These are phyloP conservation scores for Sardina pilchardus DNA, from an alignment of 2,113 vertebrate genomes.

Conservation along the genomic window DNA sequence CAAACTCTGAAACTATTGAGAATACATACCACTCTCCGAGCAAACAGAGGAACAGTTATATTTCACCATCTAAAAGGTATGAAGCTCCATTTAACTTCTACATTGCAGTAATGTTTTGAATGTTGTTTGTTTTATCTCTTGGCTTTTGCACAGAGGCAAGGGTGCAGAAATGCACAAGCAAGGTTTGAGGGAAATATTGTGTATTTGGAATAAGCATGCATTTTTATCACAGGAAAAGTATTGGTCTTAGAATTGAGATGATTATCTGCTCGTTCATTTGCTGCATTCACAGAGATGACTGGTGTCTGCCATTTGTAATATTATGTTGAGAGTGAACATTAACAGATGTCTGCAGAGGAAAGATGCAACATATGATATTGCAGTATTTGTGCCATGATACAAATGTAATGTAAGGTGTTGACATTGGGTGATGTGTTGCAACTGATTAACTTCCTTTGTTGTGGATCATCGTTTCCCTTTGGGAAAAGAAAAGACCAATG, in stretches of 20 bases:
- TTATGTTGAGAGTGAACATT: neutral
- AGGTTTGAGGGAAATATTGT: neutral
- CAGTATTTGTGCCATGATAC: neutral
- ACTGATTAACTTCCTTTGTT: too few relatives aligned
- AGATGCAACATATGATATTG: neutral
- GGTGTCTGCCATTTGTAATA: neutral
- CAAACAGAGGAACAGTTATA: constrained; percentile 53
- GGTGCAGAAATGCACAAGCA: neutral
- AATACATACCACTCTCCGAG: constrained; percentile 71
- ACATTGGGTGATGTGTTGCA: too few relatives aligned
- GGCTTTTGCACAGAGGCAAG: neutral
- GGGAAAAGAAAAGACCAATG: neutral
- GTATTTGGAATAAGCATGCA: neutral
- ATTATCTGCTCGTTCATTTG: too few relatives aligned
- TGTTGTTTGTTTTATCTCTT: neutral
- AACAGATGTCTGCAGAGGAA: neutral
- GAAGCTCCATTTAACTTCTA: neutral
- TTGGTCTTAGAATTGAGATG: neutral
- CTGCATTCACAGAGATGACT: neutral
- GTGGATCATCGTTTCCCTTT: too few relatives aligned
- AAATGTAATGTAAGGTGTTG: too few relatives aligned
- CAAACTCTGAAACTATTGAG: constrained; percentile 58
- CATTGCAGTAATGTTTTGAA: constrained; percentile 31
- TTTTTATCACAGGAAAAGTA: neutral
- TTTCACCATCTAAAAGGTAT: constrained; percentile 61